phyloP scores from a whole-genome alignment of 2,797 vertebrate species.

The Strix occidentalis region DNA sequence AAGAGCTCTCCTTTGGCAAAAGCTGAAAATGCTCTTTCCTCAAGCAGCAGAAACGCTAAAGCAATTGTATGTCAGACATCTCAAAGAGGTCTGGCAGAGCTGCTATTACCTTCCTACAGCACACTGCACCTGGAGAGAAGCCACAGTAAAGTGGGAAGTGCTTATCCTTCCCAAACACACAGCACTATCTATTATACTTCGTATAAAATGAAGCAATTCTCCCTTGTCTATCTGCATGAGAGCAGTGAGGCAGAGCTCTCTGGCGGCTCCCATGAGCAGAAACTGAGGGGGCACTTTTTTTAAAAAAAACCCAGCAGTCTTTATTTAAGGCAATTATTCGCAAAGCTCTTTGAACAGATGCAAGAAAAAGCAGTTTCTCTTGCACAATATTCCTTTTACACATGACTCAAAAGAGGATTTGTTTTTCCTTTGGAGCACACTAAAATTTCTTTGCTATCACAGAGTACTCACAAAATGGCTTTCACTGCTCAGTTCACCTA shows the following conservation, averaged over 20 bases:
- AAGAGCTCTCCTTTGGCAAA: not conserved
- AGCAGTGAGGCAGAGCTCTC: slow-evolving; percentile 45
- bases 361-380: not conserved
- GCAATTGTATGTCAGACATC: not conserved
- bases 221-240: not conserved
- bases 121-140: not conserved
- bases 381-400: not conserved
- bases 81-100: not conserved
- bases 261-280: slow-evolving; percentile 27
- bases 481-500: not conserved
- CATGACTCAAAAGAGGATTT: not conserved
- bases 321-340: not conserved
- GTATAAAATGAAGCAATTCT: not conserved
- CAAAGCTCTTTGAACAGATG: not conserved
- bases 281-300: not conserved
- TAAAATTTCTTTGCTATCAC: not conserved
- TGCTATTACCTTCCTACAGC: not conserved
- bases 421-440: not conserved
- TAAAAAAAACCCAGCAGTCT: not conserved
- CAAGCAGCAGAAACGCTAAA: not conserved
- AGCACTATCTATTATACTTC: not conserved
- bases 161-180: not conserved
- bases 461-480: not conserved
- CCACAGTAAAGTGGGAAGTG: not conserved
- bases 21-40: not conserved